Base-by-base conservation (phyloP, 2,888 invertebrate species). In the Camponotus fellah region DNA sequence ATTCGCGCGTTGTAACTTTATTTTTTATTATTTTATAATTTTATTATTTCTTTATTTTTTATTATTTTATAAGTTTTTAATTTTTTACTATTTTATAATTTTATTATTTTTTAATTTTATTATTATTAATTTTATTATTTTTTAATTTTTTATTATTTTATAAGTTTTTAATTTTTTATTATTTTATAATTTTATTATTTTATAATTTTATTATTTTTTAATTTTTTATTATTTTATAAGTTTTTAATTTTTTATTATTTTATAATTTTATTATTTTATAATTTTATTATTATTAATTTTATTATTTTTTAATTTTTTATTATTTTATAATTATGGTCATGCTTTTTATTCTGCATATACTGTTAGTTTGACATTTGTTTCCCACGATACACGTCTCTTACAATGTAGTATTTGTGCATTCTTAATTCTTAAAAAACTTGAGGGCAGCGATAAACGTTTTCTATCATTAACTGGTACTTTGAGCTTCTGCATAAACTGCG, bases 391-490 rank as follows among this genome's bases (percentile, higher is more conserved):
- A n/a, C 40, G 56, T 40, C 37, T 12, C 17, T 37, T 40, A 26
- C 40, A n/a, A 43, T 10, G 56, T 40, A 12, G 8, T 43, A 56
- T 3, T 56, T 56, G n/a, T 53, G n/a, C 8, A n/a, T 53, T 10
- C 12, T 12, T n/a, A 14, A 4, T 77, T n/a, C 26, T 77, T 40
- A 26, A 3, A 68, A n/a, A 17, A 3, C 10, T 56, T n/a, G n/a
- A 40, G n/a, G 26, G 17, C 26, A 43, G 56, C n/a, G 49, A 26
- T 62, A 58, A 60, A 60, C 40, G 17, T 37, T 71, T 60, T 46
- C 60, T 71, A 77, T n/a, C 21, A 14, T 26, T 34, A 58, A 69
- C 21, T 34, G 60, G 21, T 60, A 60, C 46, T 32, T 21, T 21
- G 58, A 34, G 17, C 5, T 14, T 9, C 43, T 12, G 32, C 21